phyloP scores from a whole-genome alignment of 2,797 vertebrate genomes.

The Acanthis flammea region DNA sequence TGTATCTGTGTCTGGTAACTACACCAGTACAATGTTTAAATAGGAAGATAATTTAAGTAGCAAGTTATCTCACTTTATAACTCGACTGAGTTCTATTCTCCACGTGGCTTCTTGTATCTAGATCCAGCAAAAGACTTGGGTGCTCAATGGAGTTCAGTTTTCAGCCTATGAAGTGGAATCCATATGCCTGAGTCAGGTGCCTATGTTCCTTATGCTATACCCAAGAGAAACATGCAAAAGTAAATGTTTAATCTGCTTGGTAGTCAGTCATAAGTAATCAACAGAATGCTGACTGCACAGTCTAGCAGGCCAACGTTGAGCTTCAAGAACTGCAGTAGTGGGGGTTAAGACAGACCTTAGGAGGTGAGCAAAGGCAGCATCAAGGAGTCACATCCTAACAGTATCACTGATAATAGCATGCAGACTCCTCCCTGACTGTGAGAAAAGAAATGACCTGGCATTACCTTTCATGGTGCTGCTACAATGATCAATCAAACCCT shows the following conservation, averaged over 20 bases:
- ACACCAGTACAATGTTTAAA: neutral
- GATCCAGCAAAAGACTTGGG: neutral
- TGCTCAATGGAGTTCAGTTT: rapidly evolving
- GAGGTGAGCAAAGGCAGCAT: neutral
- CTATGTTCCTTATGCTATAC: neutral
- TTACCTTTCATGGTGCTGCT: neutral
- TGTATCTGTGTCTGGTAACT: neutral
- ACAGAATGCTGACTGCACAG: neutral
- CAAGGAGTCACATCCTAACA: neutral
- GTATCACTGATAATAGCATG: neutral
- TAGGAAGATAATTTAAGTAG: neutral
- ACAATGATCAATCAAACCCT: neutral
- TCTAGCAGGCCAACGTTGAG: neutral
- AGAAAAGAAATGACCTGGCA: neutral
- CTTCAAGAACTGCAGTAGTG: neutral
- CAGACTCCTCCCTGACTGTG: neutral
- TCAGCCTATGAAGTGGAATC: neutral
- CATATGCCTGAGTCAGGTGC: neutral
- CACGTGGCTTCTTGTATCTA: neutral
- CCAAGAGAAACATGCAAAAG: neutral
- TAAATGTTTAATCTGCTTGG: neutral
- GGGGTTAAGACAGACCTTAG: neutral
- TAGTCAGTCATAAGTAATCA: neutral
- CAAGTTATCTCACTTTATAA: neutral
- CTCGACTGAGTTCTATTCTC: neutral